phyloP scores from a whole-genome alignment of 2,113 vertebrate species.

The Carassius gibelio region DNA sequence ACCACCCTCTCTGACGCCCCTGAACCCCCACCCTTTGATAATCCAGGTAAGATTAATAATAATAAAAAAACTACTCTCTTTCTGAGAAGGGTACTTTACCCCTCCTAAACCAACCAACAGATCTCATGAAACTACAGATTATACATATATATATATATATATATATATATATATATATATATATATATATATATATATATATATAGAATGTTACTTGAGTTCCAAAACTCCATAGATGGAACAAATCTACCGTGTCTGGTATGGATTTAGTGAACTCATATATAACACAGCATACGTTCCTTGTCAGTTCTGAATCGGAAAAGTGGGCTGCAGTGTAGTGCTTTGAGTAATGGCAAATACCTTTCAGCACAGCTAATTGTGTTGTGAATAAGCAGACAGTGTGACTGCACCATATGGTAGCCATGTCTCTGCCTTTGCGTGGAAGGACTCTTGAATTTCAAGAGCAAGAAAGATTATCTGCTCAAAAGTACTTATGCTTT shows the following conservation, averaged over 20 bases:
- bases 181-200: too few relatives aligned
- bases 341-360: conserved; percentile 57
- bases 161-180: too few relatives aligned
- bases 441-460: conserved; percentile 56
- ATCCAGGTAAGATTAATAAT: conserved; percentile 65
- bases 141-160: too few relatives aligned
- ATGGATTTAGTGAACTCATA: background rate
- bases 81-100: background rate
- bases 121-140: background rate
- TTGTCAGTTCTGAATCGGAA: background rate
- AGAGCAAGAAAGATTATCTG: conserved; percentile 52
- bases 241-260: background rate
- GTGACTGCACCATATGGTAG: conserved; percentile 63
- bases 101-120: background rate
- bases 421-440: conserved; percentile 54
- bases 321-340: background rate
- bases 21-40: conserved; percentile 57
- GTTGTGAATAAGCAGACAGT: conserved; percentile 60
- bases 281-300: background rate
- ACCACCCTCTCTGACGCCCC: conserved; percentile 89
- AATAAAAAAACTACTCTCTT: background rate
- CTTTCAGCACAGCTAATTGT: conserved; percentile 62
- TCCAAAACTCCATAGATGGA: background rate
- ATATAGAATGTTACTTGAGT: background rate
- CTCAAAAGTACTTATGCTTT: conserved; percentile 66